Conservation (phyloP, 2,113 vertebrate species). For the Malurus cyaneus region DNA sequence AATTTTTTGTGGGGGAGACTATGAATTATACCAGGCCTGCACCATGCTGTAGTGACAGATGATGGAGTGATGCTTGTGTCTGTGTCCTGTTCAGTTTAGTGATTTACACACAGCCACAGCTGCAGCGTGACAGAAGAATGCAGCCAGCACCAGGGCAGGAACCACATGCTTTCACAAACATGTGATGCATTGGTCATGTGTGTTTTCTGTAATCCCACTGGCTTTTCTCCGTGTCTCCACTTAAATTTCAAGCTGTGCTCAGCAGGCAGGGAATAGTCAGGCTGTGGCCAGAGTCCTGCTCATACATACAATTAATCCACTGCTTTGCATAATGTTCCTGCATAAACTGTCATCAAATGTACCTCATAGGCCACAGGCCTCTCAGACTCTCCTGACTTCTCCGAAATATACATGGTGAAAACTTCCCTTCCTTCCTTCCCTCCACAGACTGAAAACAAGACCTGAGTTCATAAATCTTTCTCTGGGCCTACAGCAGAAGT, state of each 20-base stretch:
- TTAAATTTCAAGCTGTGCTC: neutral
- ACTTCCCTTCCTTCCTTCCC: neutral
- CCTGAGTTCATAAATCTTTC: neutral
- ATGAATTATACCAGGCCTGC: neutral
- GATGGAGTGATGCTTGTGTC: neutral
- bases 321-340: neutral
- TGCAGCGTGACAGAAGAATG: neutral
- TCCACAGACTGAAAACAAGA: neutral
- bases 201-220: neutral
- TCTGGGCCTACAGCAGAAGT: neutral
- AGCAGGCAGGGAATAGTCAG: neutral
- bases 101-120: neutral
- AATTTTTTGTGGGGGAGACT: accelerated
- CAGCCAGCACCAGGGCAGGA: neutral
- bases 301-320: neutral
- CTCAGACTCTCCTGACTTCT: neutral
- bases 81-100: neutral
- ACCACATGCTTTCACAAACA: neutral
- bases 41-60: neutral
- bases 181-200: accelerated
- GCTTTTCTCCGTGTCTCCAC: neutral
- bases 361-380: neutral
- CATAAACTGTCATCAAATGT: neutral
- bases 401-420: neutral
- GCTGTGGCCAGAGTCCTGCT: neutral